Evolutionary conservation across 2,797 vertebrate genomes (phyloP).

Genomic region (Heliangelus exortis): DNA sequence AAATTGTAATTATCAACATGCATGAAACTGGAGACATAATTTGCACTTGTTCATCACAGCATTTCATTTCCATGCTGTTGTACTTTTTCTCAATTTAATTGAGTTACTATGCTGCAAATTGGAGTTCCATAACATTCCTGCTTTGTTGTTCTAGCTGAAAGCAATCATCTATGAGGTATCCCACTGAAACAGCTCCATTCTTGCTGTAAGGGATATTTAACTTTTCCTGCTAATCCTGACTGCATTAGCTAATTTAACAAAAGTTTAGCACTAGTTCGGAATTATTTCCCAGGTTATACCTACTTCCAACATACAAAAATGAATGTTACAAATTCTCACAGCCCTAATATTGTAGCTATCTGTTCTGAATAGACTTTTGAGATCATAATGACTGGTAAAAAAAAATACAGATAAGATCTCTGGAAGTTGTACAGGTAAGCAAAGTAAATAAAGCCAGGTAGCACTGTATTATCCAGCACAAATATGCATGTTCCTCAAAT

Average conservation of each 20-base stretch:
- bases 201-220: neutral
- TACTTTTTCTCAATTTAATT: slow-evolving; percentile 38
- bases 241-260: neutral
- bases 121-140: neutral
- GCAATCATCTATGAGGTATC: neutral
- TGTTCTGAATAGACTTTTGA: slow-evolving; percentile 59
- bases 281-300: neutral
- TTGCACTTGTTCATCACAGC: slow-evolving; percentile 23
- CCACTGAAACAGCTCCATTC: neutral
- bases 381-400: slow-evolving; percentile 48
- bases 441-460: slow-evolving; percentile 42
- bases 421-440: slow-evolving; percentile 47
- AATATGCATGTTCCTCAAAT: slow-evolving; percentile 43
- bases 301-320: neutral
- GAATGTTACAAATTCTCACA: neutral
- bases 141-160: slow-evolving; percentile 2
- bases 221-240: neutral
- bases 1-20: slow-evolving; percentile 25
- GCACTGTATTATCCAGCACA: slow-evolving; percentile 65
- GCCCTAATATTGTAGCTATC: neutral
- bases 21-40: slow-evolving; percentile 26
- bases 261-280: neutral
- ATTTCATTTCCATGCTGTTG: neutral
- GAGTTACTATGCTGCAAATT: slow-evolving; percentile 13
- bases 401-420: slow-evolving; percentile 40